Conservation (phyloP, 2,888 invertebrate genomes). For the Drosophila neonasuta region DNA sequence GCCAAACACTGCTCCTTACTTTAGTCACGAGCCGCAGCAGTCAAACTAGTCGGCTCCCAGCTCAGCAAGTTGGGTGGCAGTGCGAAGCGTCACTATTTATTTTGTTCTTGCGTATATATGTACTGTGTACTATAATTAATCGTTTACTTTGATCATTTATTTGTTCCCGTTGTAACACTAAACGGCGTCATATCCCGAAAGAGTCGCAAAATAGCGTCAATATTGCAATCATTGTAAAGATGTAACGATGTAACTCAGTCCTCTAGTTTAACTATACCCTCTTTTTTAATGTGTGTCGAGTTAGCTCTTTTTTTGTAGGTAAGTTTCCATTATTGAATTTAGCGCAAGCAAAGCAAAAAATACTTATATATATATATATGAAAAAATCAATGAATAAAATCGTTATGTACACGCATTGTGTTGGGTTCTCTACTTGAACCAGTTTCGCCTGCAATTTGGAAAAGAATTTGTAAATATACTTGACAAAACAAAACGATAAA, state of each 20-base stretch:
- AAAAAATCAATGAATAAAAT: conserved; percentile 29
- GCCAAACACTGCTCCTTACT: conserved; percentile 94
- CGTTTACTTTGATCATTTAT: conserved; percentile 29
- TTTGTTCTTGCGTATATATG: conserved; percentile 36
- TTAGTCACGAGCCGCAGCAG: conserved; percentile 87
- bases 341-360: conserved; percentile 52
- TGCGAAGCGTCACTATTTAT: conserved; percentile 34
- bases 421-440: conserved; percentile 54
- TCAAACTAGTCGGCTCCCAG: conserved; percentile 62
- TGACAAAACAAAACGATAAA: conserved; percentile 36
- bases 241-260: conserved; percentile 38
- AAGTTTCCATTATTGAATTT: conserved; percentile 66
- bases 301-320: conserved; percentile 48
- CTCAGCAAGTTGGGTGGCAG: neutral
- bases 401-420: conserved; percentile 34
- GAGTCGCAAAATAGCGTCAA: conserved; percentile 21
- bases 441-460: conserved; percentile 53
- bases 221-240: conserved; percentile 25
- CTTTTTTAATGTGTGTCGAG: conserved; percentile 22
- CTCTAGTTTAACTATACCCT: conserved; percentile 33
- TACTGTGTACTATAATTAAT: conserved; percentile 43
- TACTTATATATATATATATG: conserved; percentile 37
- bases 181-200: conserved; percentile 62
- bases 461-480: conserved; percentile 8
- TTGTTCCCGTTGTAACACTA: conserved; percentile 23